Percentiles rank a stretch among this genome's conserved stretches.
Evolutionary conservation across 2,113 vertebrate genomes (phyloP).

Genomic region (Riparia riparia): DNA sequence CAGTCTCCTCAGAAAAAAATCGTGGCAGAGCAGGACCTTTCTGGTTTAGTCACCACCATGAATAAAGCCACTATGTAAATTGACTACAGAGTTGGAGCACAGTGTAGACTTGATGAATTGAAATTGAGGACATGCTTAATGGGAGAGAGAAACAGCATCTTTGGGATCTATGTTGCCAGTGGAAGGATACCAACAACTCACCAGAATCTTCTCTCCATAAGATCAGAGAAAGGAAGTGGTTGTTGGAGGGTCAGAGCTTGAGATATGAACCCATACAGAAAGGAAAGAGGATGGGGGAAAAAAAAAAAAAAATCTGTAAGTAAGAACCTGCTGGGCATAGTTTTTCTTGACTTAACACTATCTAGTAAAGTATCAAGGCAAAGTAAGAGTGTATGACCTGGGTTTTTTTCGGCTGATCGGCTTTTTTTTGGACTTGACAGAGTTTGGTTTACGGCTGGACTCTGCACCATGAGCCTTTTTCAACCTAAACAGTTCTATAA

Average conservation of each 20-base stretch:
- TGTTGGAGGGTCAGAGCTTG: neutral
- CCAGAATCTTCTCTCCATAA: neutral
- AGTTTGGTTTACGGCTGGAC: neutral
- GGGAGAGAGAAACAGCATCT: neutral
- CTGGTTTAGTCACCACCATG: neutral
- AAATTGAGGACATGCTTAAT: neutral
- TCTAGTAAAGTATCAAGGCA: neutral
- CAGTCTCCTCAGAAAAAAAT: neutral
- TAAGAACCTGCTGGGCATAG: neutral
- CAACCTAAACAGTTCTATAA: neutral
- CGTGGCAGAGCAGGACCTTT: neutral
- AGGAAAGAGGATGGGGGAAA: neutral
- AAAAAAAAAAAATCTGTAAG: neutral
- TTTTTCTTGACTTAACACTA: neutral
- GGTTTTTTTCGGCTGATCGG: neutral
- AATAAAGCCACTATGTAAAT: neutral
- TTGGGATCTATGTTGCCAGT: neutral
- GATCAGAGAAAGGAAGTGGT: neutral
- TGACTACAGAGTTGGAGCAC: neutral
- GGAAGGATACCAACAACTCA: neutral
- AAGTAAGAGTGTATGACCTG: neutral
- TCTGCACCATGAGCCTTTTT: neutral
- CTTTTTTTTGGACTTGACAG: neutral
- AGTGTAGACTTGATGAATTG: neutral
- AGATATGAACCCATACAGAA: neutral